Conservation (phyloP, 2,797 vertebrate species). For the Dipus sagitta region DNA sequence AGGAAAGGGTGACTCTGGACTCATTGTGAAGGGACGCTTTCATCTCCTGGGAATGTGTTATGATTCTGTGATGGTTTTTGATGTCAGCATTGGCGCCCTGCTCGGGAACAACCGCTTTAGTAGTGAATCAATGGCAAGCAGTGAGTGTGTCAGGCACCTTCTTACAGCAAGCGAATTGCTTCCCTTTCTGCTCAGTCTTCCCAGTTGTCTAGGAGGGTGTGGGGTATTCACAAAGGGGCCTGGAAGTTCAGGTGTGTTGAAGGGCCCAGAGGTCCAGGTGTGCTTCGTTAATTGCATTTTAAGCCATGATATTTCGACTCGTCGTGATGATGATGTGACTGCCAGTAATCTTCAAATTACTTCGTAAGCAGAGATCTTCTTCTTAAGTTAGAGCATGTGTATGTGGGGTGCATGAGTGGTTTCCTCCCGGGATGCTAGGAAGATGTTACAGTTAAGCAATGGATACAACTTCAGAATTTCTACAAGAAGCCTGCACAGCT, state of each 20-base stretch:
- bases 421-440: slow-evolving; percentile 73
- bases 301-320: neutral
- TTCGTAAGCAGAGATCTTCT: slow-evolving; percentile 38
- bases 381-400: slow-evolving; percentile 67
- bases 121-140: neutral
- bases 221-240: too few species aligned
- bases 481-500: neutral
- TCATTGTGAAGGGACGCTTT: neutral
- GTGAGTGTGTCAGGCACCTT: neutral
- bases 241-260: too few species aligned
- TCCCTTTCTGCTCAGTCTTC: neutral
- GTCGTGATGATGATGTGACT: neutral
- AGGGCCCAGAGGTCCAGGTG: too few species aligned
- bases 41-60: fast-evolving
- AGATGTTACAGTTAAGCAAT: slow-evolving; percentile 53
- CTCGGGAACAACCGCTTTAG: neutral
- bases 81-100: neutral
- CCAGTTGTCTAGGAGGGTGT: neutral
- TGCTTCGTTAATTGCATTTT: neutral
- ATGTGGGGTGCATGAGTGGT: slow-evolving; percentile 39
- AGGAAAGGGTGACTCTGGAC: neutral
- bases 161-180: neutral
- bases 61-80: neutral
- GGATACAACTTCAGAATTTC: neutral
- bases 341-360: slow-evolving; percentile 74